Evolutionary conservation across 2,888 invertebrate genomes (phyloP).

Genomic region (Loripinus fragilis): DNA sequence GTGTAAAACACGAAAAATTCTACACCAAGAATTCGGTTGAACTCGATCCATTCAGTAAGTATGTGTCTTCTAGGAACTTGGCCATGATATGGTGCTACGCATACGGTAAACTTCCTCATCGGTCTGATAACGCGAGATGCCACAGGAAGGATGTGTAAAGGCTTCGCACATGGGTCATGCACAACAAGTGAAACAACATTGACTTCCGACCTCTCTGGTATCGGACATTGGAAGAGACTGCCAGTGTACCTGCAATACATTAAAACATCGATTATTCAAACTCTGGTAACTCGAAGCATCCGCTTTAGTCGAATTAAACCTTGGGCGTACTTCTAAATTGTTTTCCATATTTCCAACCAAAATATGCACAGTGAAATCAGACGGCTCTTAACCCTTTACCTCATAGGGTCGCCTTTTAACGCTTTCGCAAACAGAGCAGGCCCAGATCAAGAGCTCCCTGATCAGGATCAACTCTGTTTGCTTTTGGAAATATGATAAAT

Average conservation of each 20-base stretch:
- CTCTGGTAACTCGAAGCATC: no score
- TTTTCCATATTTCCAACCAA: no score
- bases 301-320: no score
- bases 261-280: background rate
- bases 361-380: no score
- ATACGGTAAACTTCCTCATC: background rate
- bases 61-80: background rate
- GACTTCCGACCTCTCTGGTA: background rate
- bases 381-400: no score
- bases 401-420: no score
- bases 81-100: background rate
- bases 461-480: no score
- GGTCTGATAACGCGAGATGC: background rate
- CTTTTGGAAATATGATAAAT: no score
- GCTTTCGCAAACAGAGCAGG: no score
- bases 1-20: slow-evolving; percentile 8
- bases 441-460: no score
- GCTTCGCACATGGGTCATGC: background rate
- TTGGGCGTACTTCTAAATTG: no score
- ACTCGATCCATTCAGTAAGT: slow-evolving; percentile 6
- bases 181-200: background rate
- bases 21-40: background rate
- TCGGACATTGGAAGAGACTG: background rate
- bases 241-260: background rate
- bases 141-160: background rate